These are phyloP conservation scores for Protonemura montana DNA, from an alignment of 2,888 invertebrate genomes.

Conservation along the genomic window DNA sequence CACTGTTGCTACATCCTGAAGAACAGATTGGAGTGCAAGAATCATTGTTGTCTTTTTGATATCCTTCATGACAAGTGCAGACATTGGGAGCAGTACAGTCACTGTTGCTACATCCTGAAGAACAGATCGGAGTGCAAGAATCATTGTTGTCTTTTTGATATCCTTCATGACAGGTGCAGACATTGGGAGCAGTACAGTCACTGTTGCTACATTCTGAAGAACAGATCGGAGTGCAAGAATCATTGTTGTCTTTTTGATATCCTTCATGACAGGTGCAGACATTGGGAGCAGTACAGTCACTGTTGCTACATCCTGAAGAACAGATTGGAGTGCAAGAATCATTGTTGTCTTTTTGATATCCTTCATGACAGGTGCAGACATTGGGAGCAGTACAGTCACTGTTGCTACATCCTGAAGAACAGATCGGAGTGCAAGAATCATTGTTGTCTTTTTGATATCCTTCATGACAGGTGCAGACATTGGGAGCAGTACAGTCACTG, in stretches of 20 bases:
- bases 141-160: constrained; percentile 33
- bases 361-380: constrained; percentile 26
- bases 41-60: constrained; percentile 45
- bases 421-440: constrained; percentile 56
- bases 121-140: constrained; percentile 55
- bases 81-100: constrained; percentile 58
- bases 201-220: constrained; percentile 47
- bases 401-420: constrained; percentile 53
- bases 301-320: constrained; percentile 37
- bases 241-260: constrained; percentile 48
- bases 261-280: constrained; percentile 49
- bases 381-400: constrained; percentile 50
- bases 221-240: constrained; percentile 51
- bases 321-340: constrained; percentile 44
- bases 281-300: constrained; percentile 48
- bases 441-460: constrained; percentile 35
- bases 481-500: constrained; percentile 58
- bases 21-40: constrained; percentile 32
- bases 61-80: constrained; percentile 61
- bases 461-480: constrained; percentile 51
- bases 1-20: constrained; percentile 27
- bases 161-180: constrained; percentile 52
- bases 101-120: constrained; percentile 55
- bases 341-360: not conserved
- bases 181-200: constrained; percentile 49